Evolutionary conservation across 64 coral and sea anemone species (phyloP).

Genomic region (Platygyra sinensis): DNA sequence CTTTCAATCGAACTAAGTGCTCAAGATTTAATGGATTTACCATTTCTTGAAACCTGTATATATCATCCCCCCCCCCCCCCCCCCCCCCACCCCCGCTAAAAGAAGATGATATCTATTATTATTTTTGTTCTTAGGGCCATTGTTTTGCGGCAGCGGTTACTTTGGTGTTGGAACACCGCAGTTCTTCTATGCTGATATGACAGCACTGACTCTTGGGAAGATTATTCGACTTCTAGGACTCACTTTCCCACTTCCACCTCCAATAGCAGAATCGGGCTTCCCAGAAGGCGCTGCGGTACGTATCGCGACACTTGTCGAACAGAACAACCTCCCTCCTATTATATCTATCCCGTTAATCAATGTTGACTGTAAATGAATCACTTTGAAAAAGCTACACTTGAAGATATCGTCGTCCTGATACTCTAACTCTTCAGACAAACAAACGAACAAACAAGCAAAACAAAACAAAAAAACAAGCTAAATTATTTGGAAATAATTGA

Average conservation of each 20-base stretch:
- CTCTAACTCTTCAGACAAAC: too few species aligned
- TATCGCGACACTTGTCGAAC: not conserved
- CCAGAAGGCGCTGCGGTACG: conserved; percentile 76
- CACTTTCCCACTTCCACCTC: conserved; percentile 79
- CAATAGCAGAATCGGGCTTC: conserved; percentile 86
- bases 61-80: too few species aligned
- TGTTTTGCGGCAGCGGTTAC: conserved; percentile 91
- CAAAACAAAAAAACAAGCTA: too few species aligned
- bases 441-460: too few species aligned
- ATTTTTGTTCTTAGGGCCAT: conserved; percentile 65
- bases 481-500: too few species aligned
- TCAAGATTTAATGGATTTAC: not conserved
- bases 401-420: too few species aligned
- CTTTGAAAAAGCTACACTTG: too few species aligned
- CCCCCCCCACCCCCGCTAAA: too few species aligned
- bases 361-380: too few species aligned
- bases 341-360: too few species aligned
- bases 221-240: conserved; percentile 73
- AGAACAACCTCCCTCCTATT: too few species aligned
- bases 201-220: conserved; percentile 89
- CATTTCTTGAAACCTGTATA: not conserved
- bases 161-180: conserved; percentile 83
- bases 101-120: not conserved
- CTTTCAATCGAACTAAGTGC: not conserved
- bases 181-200: conserved; percentile 81